A percentile compares a stretch with the other conserved stretches of the same genome.
phyloP scores from a whole-genome alignment of 2,113 vertebrate species.

The Oxyura jamaicensis region DNA sequence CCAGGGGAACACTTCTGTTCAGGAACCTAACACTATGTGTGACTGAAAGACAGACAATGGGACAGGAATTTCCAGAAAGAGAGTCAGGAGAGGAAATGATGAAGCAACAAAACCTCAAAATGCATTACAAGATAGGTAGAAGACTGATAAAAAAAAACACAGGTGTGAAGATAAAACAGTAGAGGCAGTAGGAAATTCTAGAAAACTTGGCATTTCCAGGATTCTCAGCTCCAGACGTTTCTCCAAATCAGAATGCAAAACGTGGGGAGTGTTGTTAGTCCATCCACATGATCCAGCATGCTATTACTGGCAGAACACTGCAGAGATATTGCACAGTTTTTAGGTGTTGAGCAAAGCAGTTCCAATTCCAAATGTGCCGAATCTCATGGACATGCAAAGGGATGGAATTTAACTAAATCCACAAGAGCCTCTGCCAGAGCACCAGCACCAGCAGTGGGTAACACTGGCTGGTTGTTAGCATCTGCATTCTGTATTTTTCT shows the following conservation, averaged over 20 bases:
- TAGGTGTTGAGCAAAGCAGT: not conserved
- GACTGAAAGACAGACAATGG: not conserved
- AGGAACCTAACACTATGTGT: not conserved
- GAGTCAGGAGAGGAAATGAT: not conserved
- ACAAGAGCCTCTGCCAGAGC: too few species aligned
- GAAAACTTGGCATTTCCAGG: not conserved
- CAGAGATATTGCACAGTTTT: not conserved
- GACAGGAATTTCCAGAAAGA: not conserved
- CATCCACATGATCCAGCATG: too few species aligned
- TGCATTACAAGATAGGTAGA: not conserved
- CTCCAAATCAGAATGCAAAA: not conserved
- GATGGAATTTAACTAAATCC: not conserved
- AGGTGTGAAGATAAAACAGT: not conserved
- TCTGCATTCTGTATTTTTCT: not conserved
- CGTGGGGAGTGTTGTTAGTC: too few species aligned
- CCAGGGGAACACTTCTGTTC: not conserved
- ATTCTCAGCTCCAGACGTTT: not conserved
- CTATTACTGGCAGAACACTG: too few species aligned
- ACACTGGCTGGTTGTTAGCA: not conserved
- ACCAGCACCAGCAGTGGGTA: not conserved
- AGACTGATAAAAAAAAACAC: not conserved
- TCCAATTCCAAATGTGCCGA: not conserved
- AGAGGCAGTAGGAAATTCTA: not conserved
- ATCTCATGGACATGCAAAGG: not conserved
- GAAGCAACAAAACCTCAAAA: not conserved